Evolutionary conservation across 2,797 vertebrate genomes (phyloP).

Genomic region (Myotis findleyi): DNA sequence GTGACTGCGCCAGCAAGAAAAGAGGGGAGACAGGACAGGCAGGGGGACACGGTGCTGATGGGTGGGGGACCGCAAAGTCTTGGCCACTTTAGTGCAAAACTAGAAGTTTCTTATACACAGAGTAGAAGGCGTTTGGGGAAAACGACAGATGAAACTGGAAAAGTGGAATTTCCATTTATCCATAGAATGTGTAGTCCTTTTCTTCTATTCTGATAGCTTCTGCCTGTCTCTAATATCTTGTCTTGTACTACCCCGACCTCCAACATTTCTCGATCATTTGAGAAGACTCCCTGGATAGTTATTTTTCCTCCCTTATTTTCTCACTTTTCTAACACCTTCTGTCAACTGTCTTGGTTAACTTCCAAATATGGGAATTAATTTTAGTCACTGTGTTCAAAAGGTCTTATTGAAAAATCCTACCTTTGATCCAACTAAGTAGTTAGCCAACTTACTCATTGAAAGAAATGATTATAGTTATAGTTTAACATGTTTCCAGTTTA

Average conservation of each 20-base stretch:
- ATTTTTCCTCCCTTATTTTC: not conserved
- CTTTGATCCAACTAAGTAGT: not conserved
- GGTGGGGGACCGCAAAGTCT: not conserved
- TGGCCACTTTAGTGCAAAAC: not conserved
- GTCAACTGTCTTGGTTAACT: constrained; percentile 9
- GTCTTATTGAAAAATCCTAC: not conserved
- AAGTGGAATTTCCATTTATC: not conserved
- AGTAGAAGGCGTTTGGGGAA: not conserved
- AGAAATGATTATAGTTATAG: not conserved
- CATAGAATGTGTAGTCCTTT: not conserved
- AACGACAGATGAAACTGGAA: not conserved
- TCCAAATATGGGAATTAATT: not conserved
- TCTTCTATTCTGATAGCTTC: not conserved
- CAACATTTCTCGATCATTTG: not conserved
- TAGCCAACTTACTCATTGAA: not conserved
- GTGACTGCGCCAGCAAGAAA: not conserved
- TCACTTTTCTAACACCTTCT: constrained; percentile 15
- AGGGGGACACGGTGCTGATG: not conserved
- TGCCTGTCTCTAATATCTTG: not conserved
- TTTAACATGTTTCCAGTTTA: not conserved
- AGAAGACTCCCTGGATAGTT: not conserved
- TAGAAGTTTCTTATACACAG: not conserved
- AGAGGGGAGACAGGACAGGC: not conserved
- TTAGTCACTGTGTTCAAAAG: not conserved
- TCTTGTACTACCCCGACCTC: fast-evolving